Evolutionary conservation across 2,888 invertebrate genomes (phyloP), one percentile per base, ranked within the genome.

Genomic region (Lordiphosa fenestrarum): DNA sequence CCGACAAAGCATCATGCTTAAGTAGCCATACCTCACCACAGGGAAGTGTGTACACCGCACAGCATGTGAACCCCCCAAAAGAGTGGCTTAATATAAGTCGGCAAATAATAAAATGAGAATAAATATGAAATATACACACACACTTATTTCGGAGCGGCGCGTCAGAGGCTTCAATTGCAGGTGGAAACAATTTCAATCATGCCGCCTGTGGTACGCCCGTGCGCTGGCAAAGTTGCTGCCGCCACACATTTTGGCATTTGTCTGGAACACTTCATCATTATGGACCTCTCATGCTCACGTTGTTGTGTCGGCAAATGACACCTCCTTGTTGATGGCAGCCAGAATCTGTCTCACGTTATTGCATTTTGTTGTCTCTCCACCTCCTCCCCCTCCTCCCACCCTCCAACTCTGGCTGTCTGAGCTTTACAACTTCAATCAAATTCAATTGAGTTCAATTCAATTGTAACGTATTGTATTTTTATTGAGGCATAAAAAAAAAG

Each of bases 371-470:
- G 46, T 13, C 21, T 48, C 13, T 37, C 19, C 6, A 1, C 10
- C 5, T n/a, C n/a, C 10, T 47, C 30, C 9, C 9, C 23, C 9
- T 9, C 12, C 9, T 36, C 2, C 7, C 21, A 5, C 36, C 4
- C 39, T 3, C 30, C 10, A 1, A 15, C 10, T 44, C 44, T 13
- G 30, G 12, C 66, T 66, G 75, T 65, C 85, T 70, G 80, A 78
- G 78, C 85, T 83, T 84, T 85, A 85, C 72, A 81, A 76, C 83
- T 82, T 81, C 83, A 83, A 81, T 81, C 80, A 83, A 81, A 81
- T 83, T 81, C 83, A 81, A 83, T 81, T 81, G 83, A 81, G 80
- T 80, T 80, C 76, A 80, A 80, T 80, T 80, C 80, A 82, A 80
- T 80, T 80, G 80, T 82, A 82, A 82, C 83, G 83, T 80, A 82